These are phyloP conservation scores for Hypanus sabinus DNA, from an alignment of 2,113 vertebrate species.

Conservation along the genomic window DNA sequence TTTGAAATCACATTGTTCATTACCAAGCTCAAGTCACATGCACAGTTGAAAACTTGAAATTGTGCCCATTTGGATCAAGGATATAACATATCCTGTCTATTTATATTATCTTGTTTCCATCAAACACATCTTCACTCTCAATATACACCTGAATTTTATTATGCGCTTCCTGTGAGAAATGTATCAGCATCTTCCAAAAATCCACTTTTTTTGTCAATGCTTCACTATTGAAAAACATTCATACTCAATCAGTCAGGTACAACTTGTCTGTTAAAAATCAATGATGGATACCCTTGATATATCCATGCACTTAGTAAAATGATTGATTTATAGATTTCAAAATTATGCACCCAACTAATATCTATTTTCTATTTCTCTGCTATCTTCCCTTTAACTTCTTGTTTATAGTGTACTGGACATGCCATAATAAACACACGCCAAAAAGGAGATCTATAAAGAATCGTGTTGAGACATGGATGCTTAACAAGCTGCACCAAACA, in stretches of 20 bases:
- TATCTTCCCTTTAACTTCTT: background rate
- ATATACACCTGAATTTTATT: background rate
- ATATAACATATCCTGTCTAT: background rate
- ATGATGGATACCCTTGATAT: background rate
- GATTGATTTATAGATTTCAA: background rate
- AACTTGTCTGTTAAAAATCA: background rate
- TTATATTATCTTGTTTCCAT: background rate
- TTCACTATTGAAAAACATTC: background rate
- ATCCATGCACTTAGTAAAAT: background rate
- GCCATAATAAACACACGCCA: background rate
- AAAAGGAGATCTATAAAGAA: background rate
- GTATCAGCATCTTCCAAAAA: too few relatives aligned
- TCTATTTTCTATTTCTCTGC: background rate
- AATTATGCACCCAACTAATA: background rate
- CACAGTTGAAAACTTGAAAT: background rate
- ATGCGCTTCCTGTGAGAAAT: background rate
- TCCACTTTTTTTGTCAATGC: background rate
- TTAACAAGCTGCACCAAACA: too few relatives aligned
- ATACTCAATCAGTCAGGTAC: background rate
- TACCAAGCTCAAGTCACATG: background rate
- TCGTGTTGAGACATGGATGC: too few relatives aligned
- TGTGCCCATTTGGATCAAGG: too few relatives aligned
- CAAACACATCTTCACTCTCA: background rate
- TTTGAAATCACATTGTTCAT: background rate
- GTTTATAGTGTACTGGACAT: background rate